Base-by-base conservation (phyloP, 2,888 invertebrate genomes). In the Hydraecia micacea region DNA sequence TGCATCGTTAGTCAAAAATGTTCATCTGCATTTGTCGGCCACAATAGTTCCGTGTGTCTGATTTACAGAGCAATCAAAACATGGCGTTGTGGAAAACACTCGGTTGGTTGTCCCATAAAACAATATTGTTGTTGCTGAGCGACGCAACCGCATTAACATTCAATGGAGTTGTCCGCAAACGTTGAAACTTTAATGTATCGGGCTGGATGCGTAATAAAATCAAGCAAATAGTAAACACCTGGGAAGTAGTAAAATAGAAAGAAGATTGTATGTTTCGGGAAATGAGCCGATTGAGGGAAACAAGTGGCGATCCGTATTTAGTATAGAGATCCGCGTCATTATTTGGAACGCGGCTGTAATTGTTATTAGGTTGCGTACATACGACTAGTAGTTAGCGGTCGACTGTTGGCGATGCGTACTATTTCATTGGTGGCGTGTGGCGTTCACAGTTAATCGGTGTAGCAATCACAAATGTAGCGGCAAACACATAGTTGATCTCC, bases 21-120 rank as follows among this genome's bases (percentile, higher is more conserved):
- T 79, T 87, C 87, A 88, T 88, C 79, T 84, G 80, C 73, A 55
- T 73, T 81, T 82, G 73, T 77, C 72, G 21, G 58, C 75, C 74
- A 77, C 83, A 87, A 81, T 88, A 85, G 85, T 77, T 81, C 68
- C 75, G 72, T 77, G 49, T 87, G 79, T 73, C 79, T 81, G 78
- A 87, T 87, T 87, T 83, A 88, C 83, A 67, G 77, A 71, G 82
- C 80, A 87, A 88, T 87, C 70, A 86, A 86, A 88, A 83, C 81
- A 81, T 63, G 52, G 68, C 63, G 68, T 60, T 77, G 81, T 70
- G 77, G 75, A 76, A 81, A 71, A 79, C 87, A 86, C 73, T 84
- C 73, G 79, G 70, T 62, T 71, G 49, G 76, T 65, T 80, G 80
- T 80, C 76, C 70, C 73, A 79, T 88, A 88, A 88, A 89, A 85